Percentiles rank a stretch among this genome's conserved stretches.
These are phyloP conservation scores for Leuciscus idus DNA, from an alignment of 2,113 vertebrate genomes.

Conservation along the genomic window DNA sequence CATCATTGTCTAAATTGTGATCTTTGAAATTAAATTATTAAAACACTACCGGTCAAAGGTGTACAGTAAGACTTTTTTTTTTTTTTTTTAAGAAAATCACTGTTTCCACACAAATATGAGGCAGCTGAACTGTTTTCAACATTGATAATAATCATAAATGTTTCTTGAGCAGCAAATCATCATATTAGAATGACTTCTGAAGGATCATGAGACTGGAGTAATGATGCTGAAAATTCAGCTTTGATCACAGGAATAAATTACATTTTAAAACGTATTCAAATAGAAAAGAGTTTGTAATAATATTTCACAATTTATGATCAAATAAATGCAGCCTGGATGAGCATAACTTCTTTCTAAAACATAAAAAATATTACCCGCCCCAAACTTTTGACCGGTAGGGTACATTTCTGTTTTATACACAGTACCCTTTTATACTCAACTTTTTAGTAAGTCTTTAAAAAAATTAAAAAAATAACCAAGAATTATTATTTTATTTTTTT, in stretches of 20 bases:
- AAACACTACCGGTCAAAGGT: too few species aligned
- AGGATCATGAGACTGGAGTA: not conserved
- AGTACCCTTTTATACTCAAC: not conserved
- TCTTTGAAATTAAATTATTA: too few species aligned
- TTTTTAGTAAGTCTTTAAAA: not conserved
- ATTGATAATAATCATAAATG: not conserved
- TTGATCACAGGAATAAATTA: not conserved
- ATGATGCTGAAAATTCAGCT: not conserved
- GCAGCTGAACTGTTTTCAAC: too few species aligned
- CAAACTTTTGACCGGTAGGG: not conserved
- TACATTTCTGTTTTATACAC: too few species aligned
- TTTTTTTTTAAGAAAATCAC: too few species aligned
- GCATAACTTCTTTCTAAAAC: not conserved
- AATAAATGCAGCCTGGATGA: not conserved
- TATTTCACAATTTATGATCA: not conserved
- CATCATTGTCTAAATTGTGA: too few species aligned
- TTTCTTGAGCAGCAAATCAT: not conserved
- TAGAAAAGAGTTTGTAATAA: not conserved
- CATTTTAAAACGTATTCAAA: too few species aligned
- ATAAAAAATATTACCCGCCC: not conserved
- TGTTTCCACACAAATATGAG: not conserved
- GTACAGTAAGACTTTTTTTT: not conserved
- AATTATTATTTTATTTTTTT: too few species aligned
- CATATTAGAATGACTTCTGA: not conserved
- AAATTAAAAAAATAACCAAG: too few species aligned